These are phyloP conservation scores for Drosophila miranda DNA, from an alignment of 1,140 invertebrate genomes.

Conservation along the genomic window DNA sequence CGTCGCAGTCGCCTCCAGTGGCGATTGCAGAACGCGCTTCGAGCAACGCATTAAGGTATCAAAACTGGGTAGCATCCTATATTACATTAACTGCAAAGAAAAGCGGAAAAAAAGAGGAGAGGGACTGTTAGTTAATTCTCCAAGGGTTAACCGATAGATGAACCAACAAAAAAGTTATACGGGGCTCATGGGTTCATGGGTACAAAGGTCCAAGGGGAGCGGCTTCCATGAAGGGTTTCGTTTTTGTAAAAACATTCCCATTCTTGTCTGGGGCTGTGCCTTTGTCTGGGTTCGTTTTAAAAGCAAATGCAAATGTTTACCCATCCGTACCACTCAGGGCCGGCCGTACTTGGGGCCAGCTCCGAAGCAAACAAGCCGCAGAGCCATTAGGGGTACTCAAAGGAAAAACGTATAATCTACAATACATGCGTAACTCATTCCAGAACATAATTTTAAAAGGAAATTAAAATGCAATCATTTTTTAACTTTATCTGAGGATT, in stretches of 20 bases:
- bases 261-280: constrained; percentile 36
- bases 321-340: constrained; percentile 10
- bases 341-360: background rate
- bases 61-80: constrained; percentile 80
- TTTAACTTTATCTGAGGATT: too few species aligned
- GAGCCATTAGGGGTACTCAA: constrained; percentile 20
- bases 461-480: too few species aligned
- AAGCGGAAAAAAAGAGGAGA: background rate
- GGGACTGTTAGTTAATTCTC: constrained; percentile 13
- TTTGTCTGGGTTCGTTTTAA: constrained; percentile 49
- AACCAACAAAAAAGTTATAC: constrained; percentile 18
- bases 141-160: constrained; percentile 41
- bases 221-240: constrained; percentile 8
- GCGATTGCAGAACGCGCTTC: constrained; percentile 75
- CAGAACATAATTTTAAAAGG: too few species aligned
- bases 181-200: too few species aligned
- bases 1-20: constrained; percentile 46
- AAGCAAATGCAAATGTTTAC: constrained; percentile 68
- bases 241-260: constrained; percentile 72
- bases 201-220: too few species aligned
- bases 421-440: too few species aligned
- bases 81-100: constrained; percentile 67
- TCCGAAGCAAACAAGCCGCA: background rate
- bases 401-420: background rate
- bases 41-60: constrained; percentile 82